Conservation (phyloP, 1,140 invertebrate genomes). For the Platyscapa corneri region DNA sequence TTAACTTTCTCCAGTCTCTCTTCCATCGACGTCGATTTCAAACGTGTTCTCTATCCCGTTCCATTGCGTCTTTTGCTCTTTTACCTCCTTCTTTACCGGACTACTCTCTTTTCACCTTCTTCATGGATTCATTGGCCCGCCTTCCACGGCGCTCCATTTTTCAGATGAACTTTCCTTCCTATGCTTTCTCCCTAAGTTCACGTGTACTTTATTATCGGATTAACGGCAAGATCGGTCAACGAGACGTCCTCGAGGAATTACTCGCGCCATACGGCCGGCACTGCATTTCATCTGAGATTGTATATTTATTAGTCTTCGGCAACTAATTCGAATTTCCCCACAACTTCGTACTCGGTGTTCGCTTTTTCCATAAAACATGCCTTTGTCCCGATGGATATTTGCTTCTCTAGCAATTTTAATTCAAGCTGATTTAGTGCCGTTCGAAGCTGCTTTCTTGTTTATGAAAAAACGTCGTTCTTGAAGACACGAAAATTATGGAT, state of each 20-base stretch:
- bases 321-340: neutral
- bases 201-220: conserved; percentile 21
- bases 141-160: neutral
- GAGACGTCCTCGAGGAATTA: neutral
- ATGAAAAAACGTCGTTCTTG: neutral
- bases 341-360: neutral
- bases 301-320: neutral
- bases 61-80: neutral
- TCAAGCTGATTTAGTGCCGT: neutral
- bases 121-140: neutral
- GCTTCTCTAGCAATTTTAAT: neutral
- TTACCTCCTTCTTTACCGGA: neutral
- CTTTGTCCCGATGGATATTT: neutral
- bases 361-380: neutral
- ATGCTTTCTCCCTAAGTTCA: neutral
- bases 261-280: neutral
- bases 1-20: conserved; percentile 21
- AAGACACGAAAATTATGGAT: neutral
- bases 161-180: neutral
- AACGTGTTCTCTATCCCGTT: neutral
- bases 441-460: neutral
- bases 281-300: neutral
- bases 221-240: neutral
- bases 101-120: neutral
- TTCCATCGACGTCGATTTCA: conserved; percentile 25